phyloP scores from a whole-genome alignment of 2,797 vertebrate genomes.

The Characodon lateralis region DNA sequence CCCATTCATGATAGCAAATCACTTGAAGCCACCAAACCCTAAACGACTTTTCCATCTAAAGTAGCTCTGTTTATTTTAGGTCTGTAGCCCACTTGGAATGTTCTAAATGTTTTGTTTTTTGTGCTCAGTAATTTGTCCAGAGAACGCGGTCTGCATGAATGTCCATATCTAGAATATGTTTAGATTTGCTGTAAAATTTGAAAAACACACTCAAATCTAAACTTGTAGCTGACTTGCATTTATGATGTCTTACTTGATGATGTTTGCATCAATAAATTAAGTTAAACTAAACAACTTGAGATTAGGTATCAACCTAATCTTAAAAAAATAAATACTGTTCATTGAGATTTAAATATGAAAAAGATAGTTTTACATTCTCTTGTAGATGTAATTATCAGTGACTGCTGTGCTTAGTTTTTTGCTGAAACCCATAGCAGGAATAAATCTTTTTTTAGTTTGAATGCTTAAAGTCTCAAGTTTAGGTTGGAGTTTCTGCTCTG shows the following conservation, averaged over 20 bases:
- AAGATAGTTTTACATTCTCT: not conserved
- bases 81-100: constrained; percentile 20
- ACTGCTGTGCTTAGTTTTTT: constrained; percentile 28
- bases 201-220: not conserved
- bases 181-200: constrained; percentile 21
- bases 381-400: not conserved
- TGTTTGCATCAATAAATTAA: not conserved
- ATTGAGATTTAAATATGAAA: not conserved
- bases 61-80: constrained; percentile 7
- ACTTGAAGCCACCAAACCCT: constrained; percentile 31
- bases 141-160: constrained; percentile 14
- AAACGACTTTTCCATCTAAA: constrained; percentile 23
- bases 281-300: not conserved
- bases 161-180: constrained; percentile 28
- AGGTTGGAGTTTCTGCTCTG: constrained; percentile 39
- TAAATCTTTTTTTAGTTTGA: constrained; percentile 29
- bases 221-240: constrained; percentile 31
- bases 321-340: not conserved
- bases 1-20: constrained; percentile 32
- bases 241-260: constrained; percentile 20
- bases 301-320: not conserved
- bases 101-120: constrained; percentile 29
- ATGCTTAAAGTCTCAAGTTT: constrained; percentile 37
- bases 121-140: not conserved
- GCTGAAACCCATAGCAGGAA: constrained; percentile 39